Percentiles rank a stretch among this genome's conserved stretches.
Conservation (phyloP, 37 sponge, comb jelly and placozoan genomes). For the Hexactinellida sp. region DNA sequence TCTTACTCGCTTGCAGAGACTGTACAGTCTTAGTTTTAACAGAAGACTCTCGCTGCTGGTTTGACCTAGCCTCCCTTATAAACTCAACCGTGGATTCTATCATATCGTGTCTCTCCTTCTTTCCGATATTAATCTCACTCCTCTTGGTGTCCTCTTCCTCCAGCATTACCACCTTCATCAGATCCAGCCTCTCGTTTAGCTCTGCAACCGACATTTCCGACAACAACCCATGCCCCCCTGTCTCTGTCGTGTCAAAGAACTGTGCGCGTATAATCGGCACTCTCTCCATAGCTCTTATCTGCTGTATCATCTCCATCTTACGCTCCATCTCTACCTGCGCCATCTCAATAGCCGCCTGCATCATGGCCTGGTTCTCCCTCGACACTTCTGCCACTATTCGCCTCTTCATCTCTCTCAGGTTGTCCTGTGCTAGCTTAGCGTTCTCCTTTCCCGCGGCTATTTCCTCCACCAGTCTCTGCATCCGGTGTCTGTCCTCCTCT, state of each 20-base stretch:
- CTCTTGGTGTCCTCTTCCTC: constrained; percentile 69
- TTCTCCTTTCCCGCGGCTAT: constrained; percentile 58
- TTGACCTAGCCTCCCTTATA: not conserved
- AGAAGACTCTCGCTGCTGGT: not conserved
- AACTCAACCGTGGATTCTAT: not conserved
- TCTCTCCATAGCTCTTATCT: constrained; percentile 90
- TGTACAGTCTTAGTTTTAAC: not conserved
- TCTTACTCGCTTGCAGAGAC: not conserved
- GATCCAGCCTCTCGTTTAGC: constrained; percentile 60
- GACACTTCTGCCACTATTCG: constrained; percentile 70
- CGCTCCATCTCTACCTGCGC: constrained; percentile 72
- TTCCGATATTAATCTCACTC: constrained; percentile 58
- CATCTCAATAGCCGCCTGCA: constrained; percentile 81
- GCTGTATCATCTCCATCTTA: constrained; percentile 77
- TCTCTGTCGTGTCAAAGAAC: constrained; percentile 84
- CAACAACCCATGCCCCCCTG: constrained; percentile 66
- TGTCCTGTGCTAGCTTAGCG: constrained; percentile 50
- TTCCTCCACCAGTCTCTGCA: constrained; percentile 66
- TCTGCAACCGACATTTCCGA: constrained; percentile 94
- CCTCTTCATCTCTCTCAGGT: constrained; percentile 66
- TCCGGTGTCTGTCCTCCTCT: constrained; percentile 54
- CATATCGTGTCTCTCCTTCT: constrained; percentile 32
- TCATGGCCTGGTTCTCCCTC: constrained; percentile 66
- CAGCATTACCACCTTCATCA: constrained; percentile 51
- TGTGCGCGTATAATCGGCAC: constrained; percentile 57